A percentile compares a stretch with the other conserved stretches of the same genome.
Conservation (phyloP, 2,888 invertebrate genomes). For the Notodonta ziczac region DNA sequence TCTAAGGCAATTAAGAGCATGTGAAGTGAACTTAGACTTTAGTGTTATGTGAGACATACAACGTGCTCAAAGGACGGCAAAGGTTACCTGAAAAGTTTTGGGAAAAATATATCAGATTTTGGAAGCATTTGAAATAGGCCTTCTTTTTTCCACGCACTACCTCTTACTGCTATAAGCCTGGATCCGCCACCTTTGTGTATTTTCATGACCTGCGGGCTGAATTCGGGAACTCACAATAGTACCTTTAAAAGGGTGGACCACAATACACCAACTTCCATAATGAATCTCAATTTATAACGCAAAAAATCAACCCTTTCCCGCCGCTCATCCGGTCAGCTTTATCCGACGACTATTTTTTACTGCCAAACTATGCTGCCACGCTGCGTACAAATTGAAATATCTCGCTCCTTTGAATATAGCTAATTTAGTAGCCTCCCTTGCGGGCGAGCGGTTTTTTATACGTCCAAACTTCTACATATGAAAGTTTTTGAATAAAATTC, state of each 20-base stretch:
- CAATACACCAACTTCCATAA: neutral
- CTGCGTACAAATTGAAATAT: slow-evolving; percentile 56
- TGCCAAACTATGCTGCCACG: slow-evolving; percentile 26
- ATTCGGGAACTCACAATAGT: neutral
- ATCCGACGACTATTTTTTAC: slow-evolving; percentile 34
- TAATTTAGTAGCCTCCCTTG: slow-evolving; percentile 58
- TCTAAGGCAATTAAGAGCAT: too few relatives aligned
- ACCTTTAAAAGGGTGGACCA: neutral
- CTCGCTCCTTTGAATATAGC: slow-evolving; percentile 61
- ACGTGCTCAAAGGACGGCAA: too few relatives aligned
- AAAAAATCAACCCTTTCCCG: slow-evolving; percentile 16
- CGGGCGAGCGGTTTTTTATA: slow-evolving; percentile 47
- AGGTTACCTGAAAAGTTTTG: too few relatives aligned
- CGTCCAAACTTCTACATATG: slow-evolving; percentile 44
- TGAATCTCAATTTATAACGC: slow-evolving; percentile 7
- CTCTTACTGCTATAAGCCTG: too few relatives aligned
- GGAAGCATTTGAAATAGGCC: too few relatives aligned
- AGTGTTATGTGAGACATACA: too few relatives aligned
- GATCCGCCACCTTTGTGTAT: too few relatives aligned
- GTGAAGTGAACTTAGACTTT: too few relatives aligned
- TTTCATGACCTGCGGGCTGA: too few relatives aligned
- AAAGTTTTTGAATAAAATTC: slow-evolving; percentile 46
- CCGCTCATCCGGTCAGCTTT: slow-evolving; percentile 30
- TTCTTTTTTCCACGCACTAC: too few relatives aligned
- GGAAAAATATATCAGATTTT: too few relatives aligned